Evolutionary conservation across 2,113 vertebrate genomes (phyloP), one percentile per base, ranked within the genome.

Genomic region (Aythya baeri): DNA sequence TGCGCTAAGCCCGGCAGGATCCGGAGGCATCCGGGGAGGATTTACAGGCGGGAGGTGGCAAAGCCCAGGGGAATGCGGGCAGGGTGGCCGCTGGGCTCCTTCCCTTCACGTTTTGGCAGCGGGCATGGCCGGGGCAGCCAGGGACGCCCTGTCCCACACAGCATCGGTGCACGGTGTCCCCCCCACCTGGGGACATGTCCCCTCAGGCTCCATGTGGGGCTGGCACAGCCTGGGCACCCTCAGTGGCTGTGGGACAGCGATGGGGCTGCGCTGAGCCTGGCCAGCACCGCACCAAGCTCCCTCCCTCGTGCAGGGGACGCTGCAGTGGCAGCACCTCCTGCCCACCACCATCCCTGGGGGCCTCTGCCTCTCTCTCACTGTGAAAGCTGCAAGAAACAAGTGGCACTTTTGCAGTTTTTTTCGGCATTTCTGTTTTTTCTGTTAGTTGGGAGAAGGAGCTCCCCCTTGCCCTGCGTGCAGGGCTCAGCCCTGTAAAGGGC

Each of bases 111-210:
- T 78, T 17, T 9, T 0, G 4, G 66, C 80, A 73, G 43, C 1
- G 0, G 0, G 0, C 1, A 0, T 36, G 55, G 43, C 71, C 43
- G 4, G 57, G 44, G 9, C 34, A 13, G 0, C 1, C 0, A 1
- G 7, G 17, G 36, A 4, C 54, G 13, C 13, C 2, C 1, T 21
- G 59, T 52, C 50, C 29, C 20, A 0, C 1, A 44, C 55, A 38
- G 75, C 66, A 55, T 10, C 0, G 17, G 68, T 4, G 34, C 41
- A 1, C 44, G 3, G 27, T 8, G 70, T 21, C 50, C 38, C 25
- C 23, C 55, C 43, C 9, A 0, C 0, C 9, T 0, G 1, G 17
- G 3, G 3, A 5, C 16, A 8, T 3, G 3, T 9, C 46, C n/a
- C 49, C 49, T 23, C 11, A 50, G 22, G 21, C 49, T 50, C 22